Percentiles rank a stretch among this genome's conserved stretches.
Conservation (phyloP, 1,140 invertebrate species). For the Trialeurodes vaporariorum region DNA sequence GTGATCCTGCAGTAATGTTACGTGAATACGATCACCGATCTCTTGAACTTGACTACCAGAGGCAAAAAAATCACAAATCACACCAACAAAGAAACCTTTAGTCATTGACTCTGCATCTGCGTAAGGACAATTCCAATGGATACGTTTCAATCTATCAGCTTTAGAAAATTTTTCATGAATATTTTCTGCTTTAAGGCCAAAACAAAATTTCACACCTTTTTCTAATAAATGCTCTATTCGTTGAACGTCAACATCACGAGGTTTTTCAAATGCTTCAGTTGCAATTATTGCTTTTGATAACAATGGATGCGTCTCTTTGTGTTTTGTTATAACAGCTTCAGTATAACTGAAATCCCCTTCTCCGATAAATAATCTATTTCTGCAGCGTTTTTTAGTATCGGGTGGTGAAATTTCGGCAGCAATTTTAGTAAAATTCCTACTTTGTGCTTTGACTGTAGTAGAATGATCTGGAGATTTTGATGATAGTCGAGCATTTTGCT, state of each 20-base stretch:
- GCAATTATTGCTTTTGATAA: not conserved
- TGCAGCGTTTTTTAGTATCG: not conserved
- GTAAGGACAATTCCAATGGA: not conserved
- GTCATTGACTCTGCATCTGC: not conserved
- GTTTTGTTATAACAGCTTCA: not conserved
- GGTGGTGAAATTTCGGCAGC: not conserved
- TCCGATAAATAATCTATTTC: not conserved
- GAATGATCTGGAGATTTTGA: not conserved
- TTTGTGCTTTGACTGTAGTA: not conserved
- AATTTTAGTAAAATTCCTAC: not conserved
- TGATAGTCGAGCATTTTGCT: no score
- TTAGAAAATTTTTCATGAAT: not conserved
- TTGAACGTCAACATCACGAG: not conserved
- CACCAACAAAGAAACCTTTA: not conserved
- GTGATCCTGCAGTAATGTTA: not conserved
- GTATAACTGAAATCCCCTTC: conserved; percentile 1
- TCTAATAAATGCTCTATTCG: not conserved
- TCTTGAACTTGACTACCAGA: not conserved
- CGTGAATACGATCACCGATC: not conserved
- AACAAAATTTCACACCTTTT: not conserved
- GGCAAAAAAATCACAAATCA: not conserved
- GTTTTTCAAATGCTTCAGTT: not conserved
- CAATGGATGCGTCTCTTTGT: not conserved
- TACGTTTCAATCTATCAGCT: not conserved
- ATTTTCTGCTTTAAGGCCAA: not conserved